Percentiles rank a stretch among this genome's conserved stretches.
These are phyloP conservation scores for Lordiphosa stackelbergi DNA, from an alignment of 1,140 invertebrate species.

Conservation along the genomic window DNA sequence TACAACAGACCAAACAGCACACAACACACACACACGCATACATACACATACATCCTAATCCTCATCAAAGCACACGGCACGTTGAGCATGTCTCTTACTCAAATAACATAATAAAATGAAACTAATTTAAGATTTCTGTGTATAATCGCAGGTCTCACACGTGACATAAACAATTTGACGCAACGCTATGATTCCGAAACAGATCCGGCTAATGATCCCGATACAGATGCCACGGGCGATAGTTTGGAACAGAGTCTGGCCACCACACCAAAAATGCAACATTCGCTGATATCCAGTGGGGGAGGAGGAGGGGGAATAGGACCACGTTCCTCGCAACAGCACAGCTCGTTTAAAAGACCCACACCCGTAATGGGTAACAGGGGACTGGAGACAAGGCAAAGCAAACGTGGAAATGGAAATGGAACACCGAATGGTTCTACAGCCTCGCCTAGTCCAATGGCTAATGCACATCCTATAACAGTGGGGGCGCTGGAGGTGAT, in stretches of 20 bases:
- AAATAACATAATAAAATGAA: too few relatives aligned
- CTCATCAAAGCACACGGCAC: conserved; percentile 9
- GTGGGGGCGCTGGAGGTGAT: conserved; percentile 96
- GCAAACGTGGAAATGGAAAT: conserved; percentile 80
- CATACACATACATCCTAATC: conserved; percentile 18
- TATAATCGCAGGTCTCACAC: conserved; percentile 51
- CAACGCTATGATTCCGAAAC: conserved; percentile 80
- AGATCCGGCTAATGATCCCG: conserved; percentile 82
- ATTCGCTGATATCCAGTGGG: conserved; percentile 67
- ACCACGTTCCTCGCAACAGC: conserved; percentile 60
- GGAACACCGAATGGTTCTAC: conserved; percentile 59
- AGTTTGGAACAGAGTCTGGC: conserved; percentile 60
- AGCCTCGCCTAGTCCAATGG: conserved; percentile 13
- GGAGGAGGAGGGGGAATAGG: conserved; percentile 52
- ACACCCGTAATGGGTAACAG: conserved; percentile 80
- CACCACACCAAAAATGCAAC: conserved; percentile 59
- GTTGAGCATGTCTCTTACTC: conserved; percentile 22
- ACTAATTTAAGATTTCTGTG: conserved; percentile 12
- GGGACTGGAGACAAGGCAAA: conserved; percentile 79
- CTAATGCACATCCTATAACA: conserved; percentile 70
- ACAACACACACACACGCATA: conserved; percentile 7
- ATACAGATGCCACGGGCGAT: conserved; percentile 79
- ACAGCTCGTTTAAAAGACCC: conserved; percentile 79
- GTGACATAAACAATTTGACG: conserved; percentile 70
- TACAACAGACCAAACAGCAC: conserved; percentile 10